Conservation (phyloP, 1,140 invertebrate species). For the Pentalonia nigronervosa region DNA sequence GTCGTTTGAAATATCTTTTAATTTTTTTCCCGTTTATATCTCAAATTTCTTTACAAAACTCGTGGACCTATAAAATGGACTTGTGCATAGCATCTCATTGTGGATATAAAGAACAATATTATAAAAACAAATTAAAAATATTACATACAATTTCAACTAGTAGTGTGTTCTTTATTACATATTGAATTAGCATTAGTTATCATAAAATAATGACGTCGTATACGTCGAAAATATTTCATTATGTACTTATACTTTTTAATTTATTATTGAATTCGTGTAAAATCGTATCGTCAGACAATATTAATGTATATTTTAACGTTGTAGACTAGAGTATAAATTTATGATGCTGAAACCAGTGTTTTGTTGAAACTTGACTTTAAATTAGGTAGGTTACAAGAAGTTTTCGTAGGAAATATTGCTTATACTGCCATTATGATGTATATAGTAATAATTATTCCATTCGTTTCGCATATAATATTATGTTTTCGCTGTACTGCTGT, state of each 20-base stretch:
- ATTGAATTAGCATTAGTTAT: no score
- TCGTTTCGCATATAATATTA: not conserved
- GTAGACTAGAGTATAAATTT: not conserved
- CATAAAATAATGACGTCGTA: not conserved
- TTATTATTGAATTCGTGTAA: not conserved
- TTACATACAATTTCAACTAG: no score
- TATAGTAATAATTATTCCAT: not conserved
- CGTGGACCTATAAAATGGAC: no score
- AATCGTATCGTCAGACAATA: not conserved
- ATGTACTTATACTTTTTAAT: not conserved
- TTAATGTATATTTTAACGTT: not conserved
- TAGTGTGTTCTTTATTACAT: no score
- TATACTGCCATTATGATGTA: not conserved
- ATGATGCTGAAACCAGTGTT: not conserved
- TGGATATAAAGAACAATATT: no score
- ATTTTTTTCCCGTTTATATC: no score
- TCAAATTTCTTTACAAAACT: no score
- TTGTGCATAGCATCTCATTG: no score
- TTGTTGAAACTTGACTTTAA: not conserved
- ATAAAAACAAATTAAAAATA: no score
- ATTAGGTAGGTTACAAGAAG: not conserved
- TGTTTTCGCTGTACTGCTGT: not conserved
- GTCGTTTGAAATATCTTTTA: no score
- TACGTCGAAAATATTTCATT: not conserved
- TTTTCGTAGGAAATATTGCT: not conserved